Evolutionary conservation across 2,888 invertebrate genomes (phyloP).

Genomic region (Campaea margaritaria): DNA sequence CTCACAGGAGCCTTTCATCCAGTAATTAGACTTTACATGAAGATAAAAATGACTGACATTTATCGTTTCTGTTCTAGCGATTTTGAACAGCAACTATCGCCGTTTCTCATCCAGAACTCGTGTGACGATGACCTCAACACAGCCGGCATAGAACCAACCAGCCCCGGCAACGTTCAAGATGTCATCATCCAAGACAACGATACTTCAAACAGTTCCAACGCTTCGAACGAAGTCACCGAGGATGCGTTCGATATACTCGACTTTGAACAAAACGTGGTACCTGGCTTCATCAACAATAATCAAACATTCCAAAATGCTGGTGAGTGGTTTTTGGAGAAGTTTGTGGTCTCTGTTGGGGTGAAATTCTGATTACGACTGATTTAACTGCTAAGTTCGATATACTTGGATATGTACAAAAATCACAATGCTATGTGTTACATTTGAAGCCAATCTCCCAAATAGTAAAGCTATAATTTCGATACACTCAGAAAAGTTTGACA

Average conservation of each 20-base stretch:
- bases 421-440: no score
- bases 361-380: no score
- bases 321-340: conserved; percentile 34
- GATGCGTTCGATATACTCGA: conserved; percentile 72
- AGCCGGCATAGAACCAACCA: conserved; percentile 60
- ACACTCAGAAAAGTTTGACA: no score
- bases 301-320: conserved; percentile 76
- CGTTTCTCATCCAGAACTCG: conserved; percentile 80
- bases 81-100: conserved; percentile 86
- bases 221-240: conserved; percentile 52
- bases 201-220: conserved; percentile 57
- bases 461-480: no score
- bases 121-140: conserved; percentile 69
- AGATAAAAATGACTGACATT: not conserved
- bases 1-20: no score
- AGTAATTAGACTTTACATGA: no score
- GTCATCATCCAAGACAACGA: conserved; percentile 70
- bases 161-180: conserved; percentile 64
- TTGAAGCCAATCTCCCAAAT: no score
- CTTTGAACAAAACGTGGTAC: conserved; percentile 78
- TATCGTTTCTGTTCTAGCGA: conserved; percentile 60
- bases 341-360: not conserved
- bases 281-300: conserved; percentile 71
- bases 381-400: no score
- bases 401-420: no score